A percentile compares a stretch with the other conserved stretches of the same genome.
Evolutionary conservation across 2,888 invertebrate genomes (phyloP).

Genomic region (Neria commutata): DNA sequence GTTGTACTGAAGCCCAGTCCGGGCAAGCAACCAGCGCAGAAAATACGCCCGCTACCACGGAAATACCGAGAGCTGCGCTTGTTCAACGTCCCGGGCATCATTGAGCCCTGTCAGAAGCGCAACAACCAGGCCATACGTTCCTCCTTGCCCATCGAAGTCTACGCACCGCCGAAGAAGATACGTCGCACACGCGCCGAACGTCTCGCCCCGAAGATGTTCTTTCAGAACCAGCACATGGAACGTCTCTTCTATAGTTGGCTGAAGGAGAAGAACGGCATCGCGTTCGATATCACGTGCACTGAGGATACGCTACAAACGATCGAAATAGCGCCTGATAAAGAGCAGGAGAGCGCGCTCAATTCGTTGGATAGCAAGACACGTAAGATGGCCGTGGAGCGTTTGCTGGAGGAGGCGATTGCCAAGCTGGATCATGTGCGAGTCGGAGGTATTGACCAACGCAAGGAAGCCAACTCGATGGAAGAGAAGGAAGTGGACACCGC

Average conservation of each 20-base stretch:
- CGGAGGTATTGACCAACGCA: slow-evolving; percentile 13
- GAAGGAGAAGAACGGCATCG: slow-evolving; percentile 47
- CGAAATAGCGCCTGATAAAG: slow-evolving; percentile 35
- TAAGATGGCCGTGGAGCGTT: slow-evolving; percentile 38
- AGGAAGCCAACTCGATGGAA: slow-evolving; percentile 30
- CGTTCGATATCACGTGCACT: slow-evolving; percentile 45
- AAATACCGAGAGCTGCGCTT: slow-evolving; percentile 22
- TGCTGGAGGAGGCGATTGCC: slow-evolving; percentile 48
- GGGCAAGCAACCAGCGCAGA: slow-evolving; percentile 22
- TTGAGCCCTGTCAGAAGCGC: slow-evolving; percentile 39
- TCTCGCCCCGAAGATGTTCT: slow-evolving; percentile 40
- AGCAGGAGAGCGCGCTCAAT: background rate
- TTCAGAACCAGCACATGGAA: slow-evolving; percentile 48
- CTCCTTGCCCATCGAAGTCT: slow-evolving; percentile 45
- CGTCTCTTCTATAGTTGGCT: slow-evolving; percentile 55
- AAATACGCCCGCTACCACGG: slow-evolving; percentile 6
- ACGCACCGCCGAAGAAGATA: slow-evolving; percentile 55
- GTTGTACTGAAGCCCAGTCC: slow-evolving; percentile 48
- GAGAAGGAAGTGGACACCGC: slow-evolving; percentile 32
- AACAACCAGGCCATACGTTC: slow-evolving; percentile 39
- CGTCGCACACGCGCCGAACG: slow-evolving; percentile 50
- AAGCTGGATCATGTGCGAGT: slow-evolving; percentile 45
- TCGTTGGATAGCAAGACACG: slow-evolving; percentile 35
- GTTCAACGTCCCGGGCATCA: slow-evolving; percentile 17
- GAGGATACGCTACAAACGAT: slow-evolving; percentile 37